Evolutionary conservation across 2,113 vertebrate genomes (phyloP).

Genomic region (Anoplopoma fimbria): DNA sequence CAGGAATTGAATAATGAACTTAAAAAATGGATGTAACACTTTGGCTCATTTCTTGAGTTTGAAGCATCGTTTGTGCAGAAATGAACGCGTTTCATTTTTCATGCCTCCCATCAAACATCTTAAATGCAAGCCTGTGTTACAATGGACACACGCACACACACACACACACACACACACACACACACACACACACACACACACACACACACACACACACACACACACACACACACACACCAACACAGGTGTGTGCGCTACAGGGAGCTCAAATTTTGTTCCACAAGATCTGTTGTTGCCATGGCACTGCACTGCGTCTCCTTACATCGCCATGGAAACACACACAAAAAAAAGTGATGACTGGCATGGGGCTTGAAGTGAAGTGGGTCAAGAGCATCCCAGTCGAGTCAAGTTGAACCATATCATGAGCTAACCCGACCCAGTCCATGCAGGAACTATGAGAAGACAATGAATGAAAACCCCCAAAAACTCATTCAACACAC

Average conservation of each 20-base stretch:
- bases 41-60: background rate
- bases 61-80: background rate
- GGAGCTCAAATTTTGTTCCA: slow-evolving; percentile 39
- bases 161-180: slow-evolving; percentile 18
- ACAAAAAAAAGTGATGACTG: slow-evolving; percentile 67
- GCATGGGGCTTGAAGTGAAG: slow-evolving; percentile 55
- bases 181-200: slow-evolving; percentile 7
- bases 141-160: slow-evolving; percentile 1
- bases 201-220: too few species aligned
- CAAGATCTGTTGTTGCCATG: slow-evolving; percentile 77
- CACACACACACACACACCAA: slow-evolving; percentile 30
- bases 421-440: background rate
- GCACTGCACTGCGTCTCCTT: slow-evolving; percentile 65
- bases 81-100: background rate
- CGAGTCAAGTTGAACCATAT: slow-evolving; percentile 12
- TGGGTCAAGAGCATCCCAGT: slow-evolving; percentile 59
- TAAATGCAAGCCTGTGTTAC: background rate
- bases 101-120: background rate
- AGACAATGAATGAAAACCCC: background rate
- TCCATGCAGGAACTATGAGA: background rate
- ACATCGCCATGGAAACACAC: slow-evolving; percentile 81
- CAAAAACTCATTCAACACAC: background rate
- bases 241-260: slow-evolving; percentile 46
- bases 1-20: background rate
- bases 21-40: background rate